Percentiles rank a stretch among this genome's conserved stretches.
Evolutionary conservation across 2,888 invertebrate genomes (phyloP).

Genomic region (Rhagonycha lutea): DNA sequence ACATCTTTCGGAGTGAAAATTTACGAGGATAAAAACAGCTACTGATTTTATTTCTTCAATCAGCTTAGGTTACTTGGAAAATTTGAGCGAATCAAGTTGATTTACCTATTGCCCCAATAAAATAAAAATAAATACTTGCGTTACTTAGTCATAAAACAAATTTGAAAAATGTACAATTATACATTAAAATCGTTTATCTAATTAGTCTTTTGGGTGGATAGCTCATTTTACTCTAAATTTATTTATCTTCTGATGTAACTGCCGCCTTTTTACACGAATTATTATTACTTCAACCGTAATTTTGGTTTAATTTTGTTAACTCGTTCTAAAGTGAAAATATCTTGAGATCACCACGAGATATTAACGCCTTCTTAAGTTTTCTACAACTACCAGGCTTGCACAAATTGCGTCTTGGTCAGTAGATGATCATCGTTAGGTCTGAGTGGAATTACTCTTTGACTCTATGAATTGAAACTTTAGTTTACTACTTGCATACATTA

Average conservation of each 20-base stretch:
- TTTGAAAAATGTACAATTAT: neutral
- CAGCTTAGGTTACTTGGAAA: too few relatives aligned
- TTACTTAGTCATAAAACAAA: neutral
- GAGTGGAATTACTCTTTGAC: conserved; percentile 15
- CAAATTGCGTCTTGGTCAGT: neutral
- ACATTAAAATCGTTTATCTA: neutral
- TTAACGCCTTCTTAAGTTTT: neutral
- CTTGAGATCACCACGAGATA: neutral
- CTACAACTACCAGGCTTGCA: neutral
- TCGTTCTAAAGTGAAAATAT: neutral
- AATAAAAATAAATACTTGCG: neutral
- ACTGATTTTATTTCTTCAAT: too few relatives aligned
- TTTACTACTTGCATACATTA: conserved; percentile 29
- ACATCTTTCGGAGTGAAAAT: too few relatives aligned
- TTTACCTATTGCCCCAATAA: neutral
- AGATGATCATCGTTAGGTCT: conserved; percentile 12
- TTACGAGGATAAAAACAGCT: too few relatives aligned
- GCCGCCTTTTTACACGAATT: conserved; percentile 1
- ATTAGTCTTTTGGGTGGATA: neutral
- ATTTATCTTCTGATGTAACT: neutral
- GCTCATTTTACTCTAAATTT: neutral
- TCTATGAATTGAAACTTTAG: conserved; percentile 15
- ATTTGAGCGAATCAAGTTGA: neutral
- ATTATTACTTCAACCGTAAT: neutral
- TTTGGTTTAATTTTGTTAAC: neutral